A percentile compares a stretch with the other conserved stretches of the same genome.
These are phyloP conservation scores for Torymus auratus DNA, from an alignment of 2,888 invertebrate genomes.

Conservation along the genomic window DNA sequence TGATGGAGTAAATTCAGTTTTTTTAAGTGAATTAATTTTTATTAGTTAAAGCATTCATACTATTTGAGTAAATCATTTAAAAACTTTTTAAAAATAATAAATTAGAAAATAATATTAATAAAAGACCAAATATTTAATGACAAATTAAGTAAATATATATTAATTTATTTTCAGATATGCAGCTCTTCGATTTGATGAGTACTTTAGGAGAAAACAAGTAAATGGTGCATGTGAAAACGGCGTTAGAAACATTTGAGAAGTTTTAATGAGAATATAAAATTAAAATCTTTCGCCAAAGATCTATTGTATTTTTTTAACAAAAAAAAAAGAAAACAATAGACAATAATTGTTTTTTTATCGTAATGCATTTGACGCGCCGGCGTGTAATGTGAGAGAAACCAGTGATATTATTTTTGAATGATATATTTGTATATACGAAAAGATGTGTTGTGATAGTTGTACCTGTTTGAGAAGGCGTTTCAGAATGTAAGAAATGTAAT, in stretches of 20 bases:
- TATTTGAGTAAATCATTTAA: too few relatives aligned
- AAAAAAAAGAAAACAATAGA: conserved; percentile 17
- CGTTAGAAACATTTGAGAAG: conserved; percentile 49
- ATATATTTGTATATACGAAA: conserved; percentile 51
- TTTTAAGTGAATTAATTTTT: too few relatives aligned
- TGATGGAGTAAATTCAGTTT: too few relatives aligned
- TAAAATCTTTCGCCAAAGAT: conserved; percentile 46
- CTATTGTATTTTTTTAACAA: conserved; percentile 32
- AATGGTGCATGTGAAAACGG: conserved; percentile 35
- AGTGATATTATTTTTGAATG: conserved; percentile 48
- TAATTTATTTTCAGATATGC: conserved; percentile 81
- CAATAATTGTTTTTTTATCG: conserved; percentile 45
- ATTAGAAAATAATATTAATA: too few relatives aligned
- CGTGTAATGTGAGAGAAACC: conserved; percentile 27
- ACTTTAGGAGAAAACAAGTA: conserved; percentile 81
- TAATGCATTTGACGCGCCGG: conserved; percentile 28
- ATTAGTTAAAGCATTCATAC: too few relatives aligned
- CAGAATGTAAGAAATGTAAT: conserved; percentile 5
- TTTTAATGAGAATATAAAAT: conserved; percentile 11
- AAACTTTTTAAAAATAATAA: too few relatives aligned
- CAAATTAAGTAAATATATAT: neutral
- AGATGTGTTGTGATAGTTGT: conserved; percentile 38
- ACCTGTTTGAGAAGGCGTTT: conserved; percentile 1
- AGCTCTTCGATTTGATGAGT: conserved; percentile 84
- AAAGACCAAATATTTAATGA: too few relatives aligned